Conservation (phyloP, 2,888 invertebrate genomes). For the Choristoneura rosaceana region DNA sequence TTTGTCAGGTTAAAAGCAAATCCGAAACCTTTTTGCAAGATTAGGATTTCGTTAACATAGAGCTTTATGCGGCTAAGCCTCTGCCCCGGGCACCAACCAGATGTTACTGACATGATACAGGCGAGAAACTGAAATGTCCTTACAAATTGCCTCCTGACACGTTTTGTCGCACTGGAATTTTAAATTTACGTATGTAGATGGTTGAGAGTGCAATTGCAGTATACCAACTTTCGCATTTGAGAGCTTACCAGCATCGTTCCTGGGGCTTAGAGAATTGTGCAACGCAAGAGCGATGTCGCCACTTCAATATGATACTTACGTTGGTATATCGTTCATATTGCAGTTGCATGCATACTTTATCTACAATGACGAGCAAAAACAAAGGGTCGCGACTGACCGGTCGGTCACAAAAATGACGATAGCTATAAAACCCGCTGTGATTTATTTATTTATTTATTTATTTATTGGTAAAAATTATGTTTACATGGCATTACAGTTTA, state of each 20-base stretch:
- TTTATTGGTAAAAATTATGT: no score
- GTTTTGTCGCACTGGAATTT: neutral
- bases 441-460: no score
- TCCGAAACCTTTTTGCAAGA: constrained; percentile 39
- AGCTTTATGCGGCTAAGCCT: constrained; percentile 36
- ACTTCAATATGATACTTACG: neutral
- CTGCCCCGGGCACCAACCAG: constrained; percentile 36
- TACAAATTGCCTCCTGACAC: constrained; percentile 3
- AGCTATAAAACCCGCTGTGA: no score
- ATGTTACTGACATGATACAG: constrained; percentile 38
- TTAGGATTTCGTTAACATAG: constrained; percentile 37
- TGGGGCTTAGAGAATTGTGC: constrained; percentile 15
- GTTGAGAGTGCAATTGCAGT: neutral
- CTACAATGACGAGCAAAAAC: neutral
- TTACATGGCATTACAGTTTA: no score
- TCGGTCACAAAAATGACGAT: no score
- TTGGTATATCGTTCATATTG: neutral
- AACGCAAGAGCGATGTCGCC: constrained; percentile 6
- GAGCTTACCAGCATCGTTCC: neutral
- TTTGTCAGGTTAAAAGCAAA: constrained; percentile 37
- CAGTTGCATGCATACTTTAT: neutral
- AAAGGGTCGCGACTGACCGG: no score
- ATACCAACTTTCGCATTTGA: neutral
- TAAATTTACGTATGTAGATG: neutral
- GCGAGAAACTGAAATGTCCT: constrained; percentile 21